These are phyloP conservation scores for Drosophila nannoptera DNA, from an alignment of 1,140 invertebrate species.

Conservation along the genomic window DNA sequence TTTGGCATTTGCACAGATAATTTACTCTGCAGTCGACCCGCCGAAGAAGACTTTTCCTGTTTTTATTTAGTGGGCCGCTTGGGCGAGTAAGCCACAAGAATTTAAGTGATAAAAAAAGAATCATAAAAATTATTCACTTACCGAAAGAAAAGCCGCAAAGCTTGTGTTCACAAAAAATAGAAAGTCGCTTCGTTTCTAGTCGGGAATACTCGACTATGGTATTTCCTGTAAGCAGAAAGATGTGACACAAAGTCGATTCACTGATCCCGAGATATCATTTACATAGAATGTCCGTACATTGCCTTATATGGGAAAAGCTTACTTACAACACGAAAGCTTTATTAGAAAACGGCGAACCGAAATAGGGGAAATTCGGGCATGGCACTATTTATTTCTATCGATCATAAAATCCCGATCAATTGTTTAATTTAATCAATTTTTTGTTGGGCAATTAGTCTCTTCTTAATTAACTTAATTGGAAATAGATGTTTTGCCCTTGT, in stretches of 20 bases:
- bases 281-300: no score
- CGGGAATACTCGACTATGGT: neutral
- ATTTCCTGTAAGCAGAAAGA: neutral
- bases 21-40: slow-evolving; percentile 34
- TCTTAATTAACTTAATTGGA: slow-evolving; percentile 14
- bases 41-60: slow-evolving; percentile 12
- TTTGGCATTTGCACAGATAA: slow-evolving; percentile 45
- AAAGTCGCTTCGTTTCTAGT: neutral
- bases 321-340: no score
- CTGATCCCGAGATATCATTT: no score
- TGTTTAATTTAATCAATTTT: slow-evolving; percentile 9
- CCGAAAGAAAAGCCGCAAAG: slow-evolving; percentile 4
- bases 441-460: slow-evolving; percentile 3
- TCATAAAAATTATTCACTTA: slow-evolving; percentile 1
- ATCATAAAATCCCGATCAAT: slow-evolving; percentile 19
- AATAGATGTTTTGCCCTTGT: neutral
- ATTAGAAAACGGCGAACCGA: no score
- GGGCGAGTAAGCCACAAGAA: slow-evolving; percentile 6
- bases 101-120: slow-evolving; percentile 1
- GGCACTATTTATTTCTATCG: slow-evolving; percentile 2
- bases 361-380: no score
- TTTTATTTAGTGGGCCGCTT: slow-evolving; percentile 2
- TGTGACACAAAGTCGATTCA: no score
- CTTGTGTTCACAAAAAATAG: slow-evolving; percentile 2
- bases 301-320: no score